These are phyloP conservation scores for Ips nitidus DNA, from an alignment of 1,140 invertebrate species.

Conservation along the genomic window DNA sequence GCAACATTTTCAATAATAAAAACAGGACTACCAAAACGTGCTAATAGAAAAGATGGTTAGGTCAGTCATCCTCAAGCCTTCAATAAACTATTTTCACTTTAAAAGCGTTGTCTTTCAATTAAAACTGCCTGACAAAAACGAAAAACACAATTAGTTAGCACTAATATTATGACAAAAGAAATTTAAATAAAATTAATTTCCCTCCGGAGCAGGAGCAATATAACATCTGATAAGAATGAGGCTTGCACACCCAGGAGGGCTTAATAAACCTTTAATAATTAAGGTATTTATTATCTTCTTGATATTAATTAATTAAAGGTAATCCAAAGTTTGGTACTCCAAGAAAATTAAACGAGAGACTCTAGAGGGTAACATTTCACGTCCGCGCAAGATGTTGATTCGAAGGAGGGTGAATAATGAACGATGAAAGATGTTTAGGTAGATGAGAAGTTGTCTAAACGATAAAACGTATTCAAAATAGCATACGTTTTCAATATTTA, in stretches of 20 bases:
- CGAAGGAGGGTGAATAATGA: slow-evolving; percentile 3
- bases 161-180: too few relatives aligned
- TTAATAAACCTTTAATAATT: slow-evolving; percentile 22
- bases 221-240: too few relatives aligned
- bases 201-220: too few relatives aligned
- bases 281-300: slow-evolving; percentile 16
- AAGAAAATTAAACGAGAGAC: slow-evolving; percentile 13
- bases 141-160: too few relatives aligned
- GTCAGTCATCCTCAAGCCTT: too few relatives aligned
- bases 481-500: neutral
- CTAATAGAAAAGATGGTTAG: too few relatives aligned
- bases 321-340: slow-evolving; percentile 18
- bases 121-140: too few relatives aligned
- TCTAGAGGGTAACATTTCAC: slow-evolving; percentile 10
- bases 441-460: neutral
- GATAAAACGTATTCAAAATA: slow-evolving; percentile 5
- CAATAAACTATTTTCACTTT: too few relatives aligned
- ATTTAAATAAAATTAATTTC: too few relatives aligned
- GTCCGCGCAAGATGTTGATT: slow-evolving; percentile 9
- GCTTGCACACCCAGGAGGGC: neutral
- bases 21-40: too few relatives aligned
- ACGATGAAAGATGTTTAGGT: slow-evolving; percentile 1
- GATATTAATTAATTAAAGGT: slow-evolving; percentile 19
- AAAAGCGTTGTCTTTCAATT: too few relatives aligned
- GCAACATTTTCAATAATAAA: too few relatives aligned